A percentile compares a stretch with the other conserved stretches of the same genome.
Evolutionary conservation across 2,113 vertebrate genomes (phyloP).

Genomic region (Xiphias gladius): DNA sequence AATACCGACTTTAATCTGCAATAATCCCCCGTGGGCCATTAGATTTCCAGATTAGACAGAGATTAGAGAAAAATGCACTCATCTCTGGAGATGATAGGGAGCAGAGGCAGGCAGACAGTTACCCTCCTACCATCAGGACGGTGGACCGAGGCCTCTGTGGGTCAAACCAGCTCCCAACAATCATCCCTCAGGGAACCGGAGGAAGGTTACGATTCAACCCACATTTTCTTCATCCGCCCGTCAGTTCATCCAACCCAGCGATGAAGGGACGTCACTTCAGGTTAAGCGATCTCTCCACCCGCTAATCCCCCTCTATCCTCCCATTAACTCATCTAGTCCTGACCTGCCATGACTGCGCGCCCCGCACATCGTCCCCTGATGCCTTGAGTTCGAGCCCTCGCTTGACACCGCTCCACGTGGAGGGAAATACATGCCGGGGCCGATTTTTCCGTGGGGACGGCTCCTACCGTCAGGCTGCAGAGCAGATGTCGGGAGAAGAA

Average conservation of each 20-base stretch:
- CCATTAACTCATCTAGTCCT: constrained; percentile 17
- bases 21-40: constrained; percentile 61
- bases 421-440: too few relatives aligned
- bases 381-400: constrained; percentile 3
- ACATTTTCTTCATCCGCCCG: not conserved
- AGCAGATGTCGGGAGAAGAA: not conserved
- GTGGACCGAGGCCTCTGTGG: not conserved
- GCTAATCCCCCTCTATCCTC: not conserved
- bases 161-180: constrained; percentile 17
- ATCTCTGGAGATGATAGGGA: constrained; percentile 28
- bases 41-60: constrained; percentile 62
- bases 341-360: not conserved
- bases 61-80: constrained; percentile 66
- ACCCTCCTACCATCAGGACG: constrained; percentile 9
- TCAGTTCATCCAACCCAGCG: not conserved
- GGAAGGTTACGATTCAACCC: constrained; percentile 1
- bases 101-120: constrained; percentile 1
- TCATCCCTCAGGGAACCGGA: not conserved
- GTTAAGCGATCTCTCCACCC: constrained; percentile 14
- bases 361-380: constrained; percentile 2
- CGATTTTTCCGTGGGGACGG: not conserved
- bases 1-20: constrained; percentile 67
- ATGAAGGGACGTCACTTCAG: constrained; percentile 26
- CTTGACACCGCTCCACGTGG: not conserved
- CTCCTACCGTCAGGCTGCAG: not conserved